These are phyloP conservation scores for Pseudomyrmex cubaensis DNA, from an alignment of 1,140 invertebrate genomes.

Conservation along the genomic window DNA sequence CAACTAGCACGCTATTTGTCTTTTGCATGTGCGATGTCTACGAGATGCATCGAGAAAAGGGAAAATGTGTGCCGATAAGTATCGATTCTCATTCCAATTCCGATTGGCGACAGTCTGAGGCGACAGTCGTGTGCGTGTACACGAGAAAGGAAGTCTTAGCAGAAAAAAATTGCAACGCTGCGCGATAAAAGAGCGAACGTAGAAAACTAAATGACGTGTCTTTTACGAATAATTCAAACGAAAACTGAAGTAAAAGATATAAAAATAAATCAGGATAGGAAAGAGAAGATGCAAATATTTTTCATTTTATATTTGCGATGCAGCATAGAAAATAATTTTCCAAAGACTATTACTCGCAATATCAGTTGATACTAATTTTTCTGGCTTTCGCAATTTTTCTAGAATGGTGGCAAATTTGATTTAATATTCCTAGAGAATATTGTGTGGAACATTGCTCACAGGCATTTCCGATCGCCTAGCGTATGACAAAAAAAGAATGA, in stretches of 20 bases:
- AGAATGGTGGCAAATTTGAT: neutral
- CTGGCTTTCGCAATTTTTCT: neutral
- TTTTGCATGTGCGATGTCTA: constrained; percentile 8
- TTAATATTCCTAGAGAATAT: neutral
- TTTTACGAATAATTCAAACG: constrained; percentile 6
- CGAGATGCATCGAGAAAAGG: neutral
- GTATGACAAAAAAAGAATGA: neutral
- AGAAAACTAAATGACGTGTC: neutral
- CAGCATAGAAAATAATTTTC: too few species aligned
- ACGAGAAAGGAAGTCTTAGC: neutral
- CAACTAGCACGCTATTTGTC: constrained; percentile 46
- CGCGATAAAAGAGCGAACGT: constrained; percentile 9
- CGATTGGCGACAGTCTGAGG: neutral
- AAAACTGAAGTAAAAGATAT: too few species aligned
- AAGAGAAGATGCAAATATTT: too few species aligned
- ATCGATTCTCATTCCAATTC: constrained; percentile 29
- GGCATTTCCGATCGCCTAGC: neutral
- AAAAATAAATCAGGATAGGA: too few species aligned
- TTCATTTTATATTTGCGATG: too few species aligned
- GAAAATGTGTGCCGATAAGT: neutral
- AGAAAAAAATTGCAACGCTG: constrained; percentile 18
- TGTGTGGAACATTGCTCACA: neutral
- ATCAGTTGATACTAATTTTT: neutral
- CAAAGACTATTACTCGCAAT: too few species aligned
- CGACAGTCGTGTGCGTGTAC: too few species aligned